Evolutionary conservation across 64 coral and sea anemone genomes (phyloP).

Genomic region (Montipora foliosa): DNA sequence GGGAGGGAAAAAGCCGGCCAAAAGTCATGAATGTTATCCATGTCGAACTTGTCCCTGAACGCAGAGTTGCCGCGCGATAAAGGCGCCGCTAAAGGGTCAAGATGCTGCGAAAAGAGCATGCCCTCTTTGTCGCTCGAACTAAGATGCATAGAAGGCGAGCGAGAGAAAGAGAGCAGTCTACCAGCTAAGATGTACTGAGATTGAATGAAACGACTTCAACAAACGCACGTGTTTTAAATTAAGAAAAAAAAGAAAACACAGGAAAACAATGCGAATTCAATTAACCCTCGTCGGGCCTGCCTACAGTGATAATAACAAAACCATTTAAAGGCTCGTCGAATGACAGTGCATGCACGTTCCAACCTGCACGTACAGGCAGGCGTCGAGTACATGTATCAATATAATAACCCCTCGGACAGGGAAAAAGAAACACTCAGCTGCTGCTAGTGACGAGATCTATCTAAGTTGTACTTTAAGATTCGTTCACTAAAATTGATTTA

Average conservation of each 20-base stretch:
- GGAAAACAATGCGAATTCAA: conserved; percentile 52
- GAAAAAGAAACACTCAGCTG: not conserved
- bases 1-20: conserved; percentile 41
- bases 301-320: not conserved
- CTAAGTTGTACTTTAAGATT: not conserved
- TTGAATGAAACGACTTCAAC: conserved; percentile 8
- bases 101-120: not conserved
- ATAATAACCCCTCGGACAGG: too few relatives aligned
- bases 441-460: too few relatives aligned
- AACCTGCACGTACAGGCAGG: not conserved
- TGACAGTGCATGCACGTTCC: not conserved
- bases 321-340: conserved; percentile 13
- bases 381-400: not conserved
- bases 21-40: conserved; percentile 1
- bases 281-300: conserved; percentile 4
- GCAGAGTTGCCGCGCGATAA: not conserved
- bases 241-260: not conserved
- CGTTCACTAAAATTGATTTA: not conserved
- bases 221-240: conserved; percentile 43
- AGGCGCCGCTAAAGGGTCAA: conserved; percentile 4
- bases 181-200: not conserved
- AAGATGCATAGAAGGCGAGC: conserved; percentile 26
- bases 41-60: conserved; percentile 14
- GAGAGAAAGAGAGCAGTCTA: too few relatives aligned
- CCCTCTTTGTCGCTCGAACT: not conserved